Conservation (phyloP, 2,113 vertebrate species). For the Mormyrus lacerda region DNA sequence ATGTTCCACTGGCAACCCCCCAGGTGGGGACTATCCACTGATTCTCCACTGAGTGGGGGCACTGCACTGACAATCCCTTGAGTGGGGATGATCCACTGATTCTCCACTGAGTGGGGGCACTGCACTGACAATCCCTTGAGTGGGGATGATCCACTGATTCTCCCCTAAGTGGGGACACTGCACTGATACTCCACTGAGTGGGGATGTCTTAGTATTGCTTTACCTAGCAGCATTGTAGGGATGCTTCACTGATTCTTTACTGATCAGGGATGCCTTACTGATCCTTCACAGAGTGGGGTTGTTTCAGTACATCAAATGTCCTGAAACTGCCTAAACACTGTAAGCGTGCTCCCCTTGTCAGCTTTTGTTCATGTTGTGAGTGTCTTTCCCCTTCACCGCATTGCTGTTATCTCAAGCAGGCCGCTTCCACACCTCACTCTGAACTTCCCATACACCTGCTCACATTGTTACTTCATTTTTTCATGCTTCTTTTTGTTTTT, state of each 20-base stretch:
- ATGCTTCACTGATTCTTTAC: neutral
- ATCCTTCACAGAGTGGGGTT: neutral
- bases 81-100: neutral
- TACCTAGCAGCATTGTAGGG: neutral
- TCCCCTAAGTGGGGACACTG: no score
- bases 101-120: no score
- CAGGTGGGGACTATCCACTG: no score
- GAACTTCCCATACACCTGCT: neutral
- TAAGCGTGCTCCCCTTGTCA: neutral
- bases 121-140: no score
- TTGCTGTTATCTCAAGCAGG: neutral
- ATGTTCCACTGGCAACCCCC: no score
- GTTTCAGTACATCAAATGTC: neutral
- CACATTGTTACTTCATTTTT: neutral
- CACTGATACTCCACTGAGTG: neutral
- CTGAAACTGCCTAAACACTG: neutral
- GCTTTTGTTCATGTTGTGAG: neutral
- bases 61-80: neutral
- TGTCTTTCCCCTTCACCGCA: neutral
- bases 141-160: neutral
- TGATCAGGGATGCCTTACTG: neutral
- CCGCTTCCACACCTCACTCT: neutral
- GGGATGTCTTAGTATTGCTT: neutral
- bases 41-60: no score
- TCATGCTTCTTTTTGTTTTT: neutral